Evolutionary conservation across 2,113 vertebrate genomes (phyloP).

Genomic region (Mormyrus iriodes): DNA sequence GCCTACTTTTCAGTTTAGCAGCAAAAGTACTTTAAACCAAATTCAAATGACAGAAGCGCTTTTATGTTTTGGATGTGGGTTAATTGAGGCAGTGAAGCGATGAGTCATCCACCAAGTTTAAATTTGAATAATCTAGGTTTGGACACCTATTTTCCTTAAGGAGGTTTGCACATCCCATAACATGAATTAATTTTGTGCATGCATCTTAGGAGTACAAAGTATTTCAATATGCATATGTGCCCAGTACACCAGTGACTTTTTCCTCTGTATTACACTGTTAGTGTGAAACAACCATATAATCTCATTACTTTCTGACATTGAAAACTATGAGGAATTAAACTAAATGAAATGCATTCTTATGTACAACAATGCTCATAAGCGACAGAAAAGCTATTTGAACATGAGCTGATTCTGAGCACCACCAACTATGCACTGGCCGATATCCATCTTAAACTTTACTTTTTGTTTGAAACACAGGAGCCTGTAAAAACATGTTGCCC

Average conservation of each 20-base stretch:
- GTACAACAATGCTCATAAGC: background rate
- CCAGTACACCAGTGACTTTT: background rate
- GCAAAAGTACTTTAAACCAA: background rate
- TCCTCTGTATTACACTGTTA: slow-evolving; percentile 29
- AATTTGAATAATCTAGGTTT: background rate
- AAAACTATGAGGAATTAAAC: slow-evolving; percentile 41
- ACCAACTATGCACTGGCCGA: background rate
- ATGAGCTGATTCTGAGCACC: background rate
- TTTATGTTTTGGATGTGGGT: background rate
- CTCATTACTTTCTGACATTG: slow-evolving; percentile 44
- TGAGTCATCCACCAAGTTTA: background rate
- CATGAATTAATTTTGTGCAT: background rate
- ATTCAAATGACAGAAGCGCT: background rate
- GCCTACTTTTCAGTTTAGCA: slow-evolving; percentile 16
- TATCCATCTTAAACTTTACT: slow-evolving; percentile 53
- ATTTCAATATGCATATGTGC: background rate
- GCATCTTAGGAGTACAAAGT: background rate
- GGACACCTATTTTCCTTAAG: background rate
- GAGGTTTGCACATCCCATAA: background rate
- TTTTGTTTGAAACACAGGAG: slow-evolving; percentile 62
- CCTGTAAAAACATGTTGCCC: slow-evolving; percentile 13
- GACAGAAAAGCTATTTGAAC: background rate
- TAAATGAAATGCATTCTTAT: background rate
- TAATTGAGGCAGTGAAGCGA: background rate
- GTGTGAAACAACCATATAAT: slow-evolving; percentile 48